Evolutionary conservation across 1,140 invertebrate genomes (phyloP).

Genomic region (Drosophila auraria): DNA sequence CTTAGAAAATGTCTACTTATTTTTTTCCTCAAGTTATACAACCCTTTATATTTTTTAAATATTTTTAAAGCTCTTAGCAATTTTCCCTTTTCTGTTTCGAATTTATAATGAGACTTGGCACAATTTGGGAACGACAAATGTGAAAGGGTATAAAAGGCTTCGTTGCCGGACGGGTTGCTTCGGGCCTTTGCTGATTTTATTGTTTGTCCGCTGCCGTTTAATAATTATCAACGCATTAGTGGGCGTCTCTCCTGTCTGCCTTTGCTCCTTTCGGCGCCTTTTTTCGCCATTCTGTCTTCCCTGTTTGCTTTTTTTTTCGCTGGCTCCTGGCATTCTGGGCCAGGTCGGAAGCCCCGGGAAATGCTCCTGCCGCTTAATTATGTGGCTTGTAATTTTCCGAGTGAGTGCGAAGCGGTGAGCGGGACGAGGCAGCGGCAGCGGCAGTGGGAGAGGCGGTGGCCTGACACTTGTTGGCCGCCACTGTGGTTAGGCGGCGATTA

Average conservation of each 20-base stretch:
- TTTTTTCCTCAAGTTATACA: no score
- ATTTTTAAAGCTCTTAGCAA: no score
- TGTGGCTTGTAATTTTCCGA: slow-evolving; percentile 68
- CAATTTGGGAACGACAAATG: neutral
- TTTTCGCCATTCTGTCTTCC: slow-evolving; percentile 7
- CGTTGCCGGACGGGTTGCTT: neutral
- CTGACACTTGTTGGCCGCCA: slow-evolving; percentile 58
- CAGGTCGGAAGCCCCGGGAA: slow-evolving; percentile 50
- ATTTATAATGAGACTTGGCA: no score
- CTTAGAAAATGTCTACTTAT: no score
- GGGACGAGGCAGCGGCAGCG: neutral
- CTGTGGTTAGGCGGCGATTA: slow-evolving; percentile 57
- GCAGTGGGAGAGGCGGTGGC: neutral
- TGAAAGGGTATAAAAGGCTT: neutral
- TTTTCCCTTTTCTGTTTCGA: no score
- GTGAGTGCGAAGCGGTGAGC: slow-evolving; percentile 28
- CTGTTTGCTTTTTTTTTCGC: slow-evolving; percentile 1
- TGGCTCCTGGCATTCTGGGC: slow-evolving; percentile 4
- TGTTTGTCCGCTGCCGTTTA: slow-evolving; percentile 43
- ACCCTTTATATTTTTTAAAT: neutral
- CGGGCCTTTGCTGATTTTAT: slow-evolving; percentile 18
- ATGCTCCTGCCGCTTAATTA: slow-evolving; percentile 65
- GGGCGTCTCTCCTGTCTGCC: slow-evolving; percentile 27
- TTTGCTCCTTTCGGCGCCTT: slow-evolving; percentile 8
- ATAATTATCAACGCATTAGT: slow-evolving; percentile 68